Evolutionary conservation across 2,888 invertebrate genomes (phyloP).

Genomic region (Coronaproctus castanopsis): DNA sequence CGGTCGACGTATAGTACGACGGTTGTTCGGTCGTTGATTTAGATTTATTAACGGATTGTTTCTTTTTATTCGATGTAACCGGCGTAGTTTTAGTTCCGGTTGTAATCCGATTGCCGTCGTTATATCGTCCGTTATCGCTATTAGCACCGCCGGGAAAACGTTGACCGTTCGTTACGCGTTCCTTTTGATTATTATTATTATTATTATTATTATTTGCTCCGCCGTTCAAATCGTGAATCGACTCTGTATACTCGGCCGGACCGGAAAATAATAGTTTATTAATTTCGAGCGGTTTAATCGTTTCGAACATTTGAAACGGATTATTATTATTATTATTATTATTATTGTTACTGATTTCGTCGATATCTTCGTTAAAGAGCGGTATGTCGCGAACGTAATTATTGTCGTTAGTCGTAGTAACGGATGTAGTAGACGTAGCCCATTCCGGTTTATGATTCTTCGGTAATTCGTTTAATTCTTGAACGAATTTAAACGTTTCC

Average conservation of each 20-base stretch:
- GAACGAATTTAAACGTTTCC: constrained; percentile 10
- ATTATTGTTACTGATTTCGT: too few relatives aligned
- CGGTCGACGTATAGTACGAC: too few relatives aligned
- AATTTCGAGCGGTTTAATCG: constrained; percentile 8
- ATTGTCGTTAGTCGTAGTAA: neutral
- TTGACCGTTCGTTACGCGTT: too few relatives aligned
- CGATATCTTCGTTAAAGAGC: neutral
- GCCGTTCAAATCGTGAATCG: neutral
- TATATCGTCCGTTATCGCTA: neutral
- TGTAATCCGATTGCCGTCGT: neutral
- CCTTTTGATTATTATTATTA: too few relatives aligned
- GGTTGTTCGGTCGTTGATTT: constrained; percentile 3
- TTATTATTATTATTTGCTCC: too few relatives aligned
- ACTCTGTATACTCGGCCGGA: neutral
- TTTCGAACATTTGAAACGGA: constrained; percentile 11
- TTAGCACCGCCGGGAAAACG: too few relatives aligned
- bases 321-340: too few relatives aligned
- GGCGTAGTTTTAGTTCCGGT: neutral
- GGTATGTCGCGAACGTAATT: neutral
- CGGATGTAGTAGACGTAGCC: neutral
- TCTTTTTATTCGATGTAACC: neutral
- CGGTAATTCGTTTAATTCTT: constrained; percentile 10
- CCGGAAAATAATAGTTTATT: constrained; percentile 6
- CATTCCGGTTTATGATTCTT: constrained; percentile 11
- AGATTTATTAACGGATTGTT: neutral